Evolutionary conservation across 2,888 invertebrate genomes (phyloP), one percentile per base, ranked within the genome.

Genomic region (Sphaeridia pumilis): DNA sequence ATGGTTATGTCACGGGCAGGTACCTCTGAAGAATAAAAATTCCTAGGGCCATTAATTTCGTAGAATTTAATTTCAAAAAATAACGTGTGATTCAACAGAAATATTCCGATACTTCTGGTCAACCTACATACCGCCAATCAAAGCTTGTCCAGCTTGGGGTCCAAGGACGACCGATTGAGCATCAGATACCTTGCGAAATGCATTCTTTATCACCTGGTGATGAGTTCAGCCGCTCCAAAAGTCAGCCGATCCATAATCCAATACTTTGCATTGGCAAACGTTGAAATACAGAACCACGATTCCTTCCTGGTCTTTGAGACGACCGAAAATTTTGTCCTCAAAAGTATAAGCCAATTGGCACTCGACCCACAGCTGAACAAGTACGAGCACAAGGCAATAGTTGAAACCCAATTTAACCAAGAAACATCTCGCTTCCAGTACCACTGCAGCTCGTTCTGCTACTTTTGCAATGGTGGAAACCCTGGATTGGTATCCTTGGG

Each of bases 101-200:
- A n/a, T n/a, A n/a, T n/a, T n/a, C n/a, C n/a, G n/a, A n/a, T n/a
- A n/a, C n/a, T n/a, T n/a, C n/a, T n/a, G n/a, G n/a, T n/a, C n/a
- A n/a, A n/a, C n/a, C n/a, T n/a, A n/a, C n/a, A n/a, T n/a, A n/a
- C n/a, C n/a, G n/a, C n/a, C n/a, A n/a, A n/a, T n/a, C n/a, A n/a
- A n/a, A n/a, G n/a, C n/a, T n/a, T n/a, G n/a, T n/a, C n/a, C n/a
- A n/a, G n/a, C n/a, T n/a, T n/a, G n/a, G n/a, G n/a, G n/a, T n/a
- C n/a, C n/a, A n/a, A n/a, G n/a, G n/a, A n/a, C n/a, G n/a, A n/a
- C n/a, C n/a, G n/a, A n/a, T n/a, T n/a, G n/a, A n/a, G n/a, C 2
- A 49, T 46, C 12, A 49, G 54, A 20, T 53, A 49, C 44, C 56
- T 57, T 26, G 21, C 36, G 5, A 60, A 63, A 46, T 63, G 63